A percentile compares a stretch with the other conserved stretches of the same genome.
Conservation (phyloP, 2,113 vertebrate genomes). For the Gymnorhina tibicen region DNA sequence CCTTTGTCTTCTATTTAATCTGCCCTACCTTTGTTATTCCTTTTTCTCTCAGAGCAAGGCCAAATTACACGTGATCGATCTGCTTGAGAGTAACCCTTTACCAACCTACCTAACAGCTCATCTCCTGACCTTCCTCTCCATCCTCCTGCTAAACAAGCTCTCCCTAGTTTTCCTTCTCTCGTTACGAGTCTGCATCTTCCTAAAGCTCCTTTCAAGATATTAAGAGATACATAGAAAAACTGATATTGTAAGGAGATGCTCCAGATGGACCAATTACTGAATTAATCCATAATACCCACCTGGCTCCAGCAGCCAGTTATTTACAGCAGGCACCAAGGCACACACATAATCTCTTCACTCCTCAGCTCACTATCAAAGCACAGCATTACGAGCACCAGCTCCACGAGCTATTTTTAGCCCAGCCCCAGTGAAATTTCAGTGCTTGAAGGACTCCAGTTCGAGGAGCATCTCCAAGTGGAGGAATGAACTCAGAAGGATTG, state of each 20-base stretch:
- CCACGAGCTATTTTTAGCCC: background rate
- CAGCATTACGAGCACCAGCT: background rate
- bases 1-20: conserved; percentile 13
- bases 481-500: background rate
- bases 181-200: background rate
- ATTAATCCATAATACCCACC: conserved; percentile 19
- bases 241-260: background rate
- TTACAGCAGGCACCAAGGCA: background rate
- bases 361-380: accelerated
- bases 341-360: background rate
- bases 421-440: background rate
- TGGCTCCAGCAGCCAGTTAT: conserved; percentile 11
- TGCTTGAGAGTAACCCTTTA: background rate
- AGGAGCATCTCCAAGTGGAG: background rate
- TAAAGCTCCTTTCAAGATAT: conserved; percentile 7
- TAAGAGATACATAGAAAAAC: background rate
- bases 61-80: background rate
- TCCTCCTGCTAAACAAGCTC: background rate
- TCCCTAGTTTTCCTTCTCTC: background rate
- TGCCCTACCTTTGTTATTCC: background rate
- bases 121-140: background rate
- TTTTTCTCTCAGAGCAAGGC: background rate
- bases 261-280: conserved; percentile 47
- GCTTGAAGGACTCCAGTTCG: background rate
- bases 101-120: background rate